A percentile compares a stretch with the other conserved stretches of the same genome.
These are phyloP conservation scores for Raphicerus campestris DNA, from an alignment of 2,113 vertebrate species.

Conservation along the genomic window DNA sequence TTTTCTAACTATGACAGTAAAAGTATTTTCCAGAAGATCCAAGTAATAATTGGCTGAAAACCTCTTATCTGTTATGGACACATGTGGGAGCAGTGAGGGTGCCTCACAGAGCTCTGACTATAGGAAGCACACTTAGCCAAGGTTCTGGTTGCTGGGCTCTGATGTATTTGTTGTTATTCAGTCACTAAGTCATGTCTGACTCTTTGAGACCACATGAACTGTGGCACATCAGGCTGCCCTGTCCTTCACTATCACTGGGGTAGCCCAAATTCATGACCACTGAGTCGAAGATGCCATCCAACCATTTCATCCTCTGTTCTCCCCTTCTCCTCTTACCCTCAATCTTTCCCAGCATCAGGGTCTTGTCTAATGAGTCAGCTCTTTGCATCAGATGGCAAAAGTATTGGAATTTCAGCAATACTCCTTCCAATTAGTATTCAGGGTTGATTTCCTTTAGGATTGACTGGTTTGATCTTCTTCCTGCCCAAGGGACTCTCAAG, in stretches of 20 bases:
- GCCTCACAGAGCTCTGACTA: neutral
- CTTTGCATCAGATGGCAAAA: neutral
- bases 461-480: neutral
- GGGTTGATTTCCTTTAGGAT: neutral
- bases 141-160: neutral
- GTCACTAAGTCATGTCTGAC: neutral
- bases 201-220: neutral
- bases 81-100: too few relatives aligned
- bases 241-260: neutral
- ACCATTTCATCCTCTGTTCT: neutral
- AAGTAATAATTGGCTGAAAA: neutral
- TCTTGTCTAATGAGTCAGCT: neutral
- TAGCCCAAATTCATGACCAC: neutral
- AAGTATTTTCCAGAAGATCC: neutral
- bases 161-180: neutral
- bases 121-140: accelerated
- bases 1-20: neutral
- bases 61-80: neutral
- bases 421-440: neutral
- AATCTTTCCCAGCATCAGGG: neutral
- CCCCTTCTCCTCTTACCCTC: neutral
- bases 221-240: neutral
- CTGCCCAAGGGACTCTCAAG: neutral
- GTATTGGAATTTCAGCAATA: neutral
- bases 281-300: neutral